Base-by-base conservation (phyloP, 2,113 vertebrate species). In the Taxidea taxus region DNA sequence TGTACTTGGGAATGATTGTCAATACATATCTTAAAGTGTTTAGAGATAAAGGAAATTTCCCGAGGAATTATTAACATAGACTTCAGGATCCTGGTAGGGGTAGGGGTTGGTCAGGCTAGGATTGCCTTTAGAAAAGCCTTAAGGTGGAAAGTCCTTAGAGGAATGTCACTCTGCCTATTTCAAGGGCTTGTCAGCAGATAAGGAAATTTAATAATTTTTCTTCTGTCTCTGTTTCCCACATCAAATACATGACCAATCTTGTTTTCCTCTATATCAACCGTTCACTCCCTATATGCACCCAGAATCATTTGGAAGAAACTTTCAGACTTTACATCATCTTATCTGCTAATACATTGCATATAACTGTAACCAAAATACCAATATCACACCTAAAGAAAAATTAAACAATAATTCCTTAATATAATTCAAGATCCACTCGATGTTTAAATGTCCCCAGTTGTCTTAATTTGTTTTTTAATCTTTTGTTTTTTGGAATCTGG, bases 321-420 rank as follows among this genome's bases (percentile, higher is more conserved):
- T 14, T 87, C 51, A 83, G n/a, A 60, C 6, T 64, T 66, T 74
- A 66, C 25, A 21, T 78, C 44, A 90, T 80, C 27, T 95, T 31
- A 54, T 62, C 31, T 90, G 6, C 72, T 92, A 84, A 92, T 70
- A 75, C 34, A 47, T 75, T 83, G 3, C 77, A 9, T 68, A n/a
- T 93, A 88, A 85, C 15, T 87, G 58, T 54, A 87, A 88, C 29
- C 29, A 90, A 96, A 97, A 51, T 82, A 29, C 29, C 37, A 81
- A 56, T 92, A 84, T 3, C 34, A 66, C 29, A 80, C n/a, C n/a
- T 78, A 77, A 77, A 89, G 51, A 51, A 90, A 95, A 66, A 94
- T 97, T 14, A 91, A 96, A 62, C 39, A 72, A 70, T 90, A 90
- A 87, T 80, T 77, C 62, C 20, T 83, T 91, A 21, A n/a, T 56